phyloP scores from a whole-genome alignment of 1,140 invertebrate species.

The Aphelinus certus region DNA sequence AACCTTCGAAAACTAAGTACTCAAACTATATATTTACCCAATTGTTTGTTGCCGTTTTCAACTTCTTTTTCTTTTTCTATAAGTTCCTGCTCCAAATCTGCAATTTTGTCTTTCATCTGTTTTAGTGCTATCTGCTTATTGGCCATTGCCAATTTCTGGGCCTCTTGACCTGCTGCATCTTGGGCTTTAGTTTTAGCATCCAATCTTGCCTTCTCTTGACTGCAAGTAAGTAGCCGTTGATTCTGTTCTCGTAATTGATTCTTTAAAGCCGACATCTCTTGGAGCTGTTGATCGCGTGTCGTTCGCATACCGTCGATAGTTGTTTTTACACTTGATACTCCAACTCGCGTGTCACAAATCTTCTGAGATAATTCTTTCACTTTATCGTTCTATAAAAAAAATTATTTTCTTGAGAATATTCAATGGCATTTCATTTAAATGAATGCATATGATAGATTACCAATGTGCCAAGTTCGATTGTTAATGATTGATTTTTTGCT shows the following conservation, averaged over 20 bases:
- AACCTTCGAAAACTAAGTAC: too few relatives aligned
- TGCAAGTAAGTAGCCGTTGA: constrained; percentile 78
- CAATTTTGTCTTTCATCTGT: constrained; percentile 82
- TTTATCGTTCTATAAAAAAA: constrained; percentile 73
- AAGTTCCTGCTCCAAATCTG: constrained; percentile 72
- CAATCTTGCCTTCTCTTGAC: constrained; percentile 84
- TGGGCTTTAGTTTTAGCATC: constrained; percentile 77
- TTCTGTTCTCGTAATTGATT: constrained; percentile 86
- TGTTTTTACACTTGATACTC: constrained; percentile 91
- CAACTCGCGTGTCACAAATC: constrained; percentile 87
- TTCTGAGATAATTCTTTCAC: constrained; percentile 87
- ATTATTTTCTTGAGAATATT: constrained; percentile 27
- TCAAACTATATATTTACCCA: constrained; percentile 52
- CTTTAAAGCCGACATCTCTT: constrained; percentile 90
- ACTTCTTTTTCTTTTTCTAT: constrained; percentile 79
- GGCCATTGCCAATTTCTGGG: constrained; percentile 76
- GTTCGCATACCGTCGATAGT: constrained; percentile 96
- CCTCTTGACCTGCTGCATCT: constrained; percentile 67
- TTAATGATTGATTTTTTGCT: constrained; percentile 87
- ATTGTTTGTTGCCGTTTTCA: constrained; percentile 82
- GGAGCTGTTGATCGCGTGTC: constrained; percentile 88
- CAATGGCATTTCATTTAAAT: constrained; percentile 15
- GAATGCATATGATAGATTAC: constrained; percentile 53
- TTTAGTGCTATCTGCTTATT: constrained; percentile 88
- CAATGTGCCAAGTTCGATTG: constrained; percentile 81